phyloP scores from a whole-genome alignment of 2,113 vertebrate species.

The Stigmatopora argus region DNA sequence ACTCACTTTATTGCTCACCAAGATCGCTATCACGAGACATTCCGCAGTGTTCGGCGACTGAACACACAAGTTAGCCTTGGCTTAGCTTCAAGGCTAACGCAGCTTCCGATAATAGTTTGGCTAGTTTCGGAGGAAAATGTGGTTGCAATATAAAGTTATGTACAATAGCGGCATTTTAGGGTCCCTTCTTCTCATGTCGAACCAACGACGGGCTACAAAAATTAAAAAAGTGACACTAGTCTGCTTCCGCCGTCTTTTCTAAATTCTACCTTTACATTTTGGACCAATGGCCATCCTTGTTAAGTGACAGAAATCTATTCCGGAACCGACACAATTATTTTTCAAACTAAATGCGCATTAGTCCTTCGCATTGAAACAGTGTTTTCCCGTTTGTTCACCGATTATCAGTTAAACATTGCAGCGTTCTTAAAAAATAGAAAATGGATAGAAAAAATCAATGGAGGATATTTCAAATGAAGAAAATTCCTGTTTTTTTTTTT shows the following conservation, averaged over 20 bases:
- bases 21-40: neutral
- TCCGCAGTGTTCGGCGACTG: neutral
- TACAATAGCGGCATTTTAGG: neutral
- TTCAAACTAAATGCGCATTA: neutral
- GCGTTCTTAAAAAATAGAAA: too few relatives aligned
- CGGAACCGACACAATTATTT: neutral
- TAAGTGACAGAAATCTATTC: neutral
- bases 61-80: constrained; percentile 18
- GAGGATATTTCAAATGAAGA: too few relatives aligned
- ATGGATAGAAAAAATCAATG: too few relatives aligned
- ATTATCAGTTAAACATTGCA: too few relatives aligned
- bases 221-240: neutral
- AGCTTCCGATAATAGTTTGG: neutral
- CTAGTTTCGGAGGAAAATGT: neutral
- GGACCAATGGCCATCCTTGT: neutral
- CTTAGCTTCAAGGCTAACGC: constrained; percentile 1
- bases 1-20: constrained; percentile 9
- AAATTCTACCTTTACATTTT: neutral
- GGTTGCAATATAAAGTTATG: neutral
- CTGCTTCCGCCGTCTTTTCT: neutral
- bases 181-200: too few relatives aligned
- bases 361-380: neutral
- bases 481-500: too few relatives aligned
- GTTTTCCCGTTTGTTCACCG: too few relatives aligned
- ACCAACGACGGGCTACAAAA: too few relatives aligned